Percentiles rank a stretch among this genome's conserved stretches.
Evolutionary conservation across 2,797 vertebrate genomes (phyloP).

Genomic region (Sitta carolinensis): DNA sequence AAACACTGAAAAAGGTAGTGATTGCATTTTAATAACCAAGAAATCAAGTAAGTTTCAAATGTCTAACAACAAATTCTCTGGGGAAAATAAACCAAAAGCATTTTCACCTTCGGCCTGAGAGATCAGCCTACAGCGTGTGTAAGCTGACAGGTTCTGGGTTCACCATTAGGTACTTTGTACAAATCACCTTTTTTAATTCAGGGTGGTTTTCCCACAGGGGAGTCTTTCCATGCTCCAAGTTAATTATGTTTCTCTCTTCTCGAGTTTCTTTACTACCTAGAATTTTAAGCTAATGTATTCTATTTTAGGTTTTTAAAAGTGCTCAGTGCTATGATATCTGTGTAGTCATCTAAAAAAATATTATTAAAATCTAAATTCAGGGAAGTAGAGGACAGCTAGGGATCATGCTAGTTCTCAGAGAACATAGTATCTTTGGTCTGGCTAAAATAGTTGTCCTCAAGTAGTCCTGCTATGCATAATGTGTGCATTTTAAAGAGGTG

Average conservation of each 20-base stretch:
- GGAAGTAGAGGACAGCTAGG: not conserved
- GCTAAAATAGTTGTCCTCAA: not conserved
- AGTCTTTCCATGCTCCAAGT: not conserved
- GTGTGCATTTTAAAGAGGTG: constrained; percentile 39
- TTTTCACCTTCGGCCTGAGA: not conserved
- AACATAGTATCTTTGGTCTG: not conserved
- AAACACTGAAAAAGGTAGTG: not conserved
- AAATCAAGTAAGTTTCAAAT: not conserved
- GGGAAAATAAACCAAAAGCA: not conserved
- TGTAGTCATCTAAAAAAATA: not conserved
- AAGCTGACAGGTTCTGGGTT: not conserved
- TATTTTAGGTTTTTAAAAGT: constrained; percentile 16
- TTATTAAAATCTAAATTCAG: not conserved
- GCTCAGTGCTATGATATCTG: not conserved
- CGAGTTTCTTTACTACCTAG: not conserved
- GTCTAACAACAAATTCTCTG: not conserved
- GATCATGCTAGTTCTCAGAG: not conserved
- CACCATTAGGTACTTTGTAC: not conserved
- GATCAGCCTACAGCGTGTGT: not conserved
- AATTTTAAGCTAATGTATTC: constrained; percentile 34
- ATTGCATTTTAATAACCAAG: not conserved
- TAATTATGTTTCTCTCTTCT: constrained; percentile 54
- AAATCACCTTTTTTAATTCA: not conserved
- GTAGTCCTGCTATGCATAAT: not conserved
- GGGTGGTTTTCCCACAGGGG: not conserved